Base-by-base conservation (phyloP, 2,888 invertebrate species). In the Penaeus monodon region DNA sequence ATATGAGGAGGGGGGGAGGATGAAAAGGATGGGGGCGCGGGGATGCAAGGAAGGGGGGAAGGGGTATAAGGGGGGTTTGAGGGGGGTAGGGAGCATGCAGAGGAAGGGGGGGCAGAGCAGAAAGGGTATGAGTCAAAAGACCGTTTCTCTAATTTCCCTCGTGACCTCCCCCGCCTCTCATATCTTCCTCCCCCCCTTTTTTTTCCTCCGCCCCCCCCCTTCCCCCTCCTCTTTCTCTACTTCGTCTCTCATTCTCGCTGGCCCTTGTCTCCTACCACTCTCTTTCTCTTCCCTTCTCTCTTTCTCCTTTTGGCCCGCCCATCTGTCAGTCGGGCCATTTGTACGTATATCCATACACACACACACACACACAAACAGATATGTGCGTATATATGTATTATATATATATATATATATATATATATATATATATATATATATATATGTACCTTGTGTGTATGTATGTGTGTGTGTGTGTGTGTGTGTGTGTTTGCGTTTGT, bases 101-200 rank as follows among this genome's bases (percentile, higher is more conserved):
- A 20, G n/a, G 33, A 33, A 12, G 12, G 68, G n/a, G 70, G n/a
- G 70, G n/a, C 4, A 20, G 20, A 14, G 70, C 29, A 29, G n/a
- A 29, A 29, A 29, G n/a, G 70, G 12, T 27, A 29, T 27, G n/a
- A 57, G 44, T 44, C 57, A 57, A 73, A 73, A 38, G 73, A 73
- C 22, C 38, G 73, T 73, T 29, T 73, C 29, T 38, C 38, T 73
- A 73, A 73, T 73, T 73, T 73, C 73, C 73, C 73, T 73, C 33
- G 73, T 33, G 73, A 73, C 73, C 73, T 73, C 73, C 38, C 27
- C 73, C 33, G 24, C 38, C 73, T 33, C 73, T 20, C 38, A 20
- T 27, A 20, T 27, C 73, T 73, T 27, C 38, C n/a, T 73, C 73
- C 38, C n/a, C 73, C 38, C 14, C 0, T 14, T 33, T 27, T n/a